Base-by-base conservation (phyloP, 1,140 invertebrate genomes). In the Bactericera cockerelli region DNA sequence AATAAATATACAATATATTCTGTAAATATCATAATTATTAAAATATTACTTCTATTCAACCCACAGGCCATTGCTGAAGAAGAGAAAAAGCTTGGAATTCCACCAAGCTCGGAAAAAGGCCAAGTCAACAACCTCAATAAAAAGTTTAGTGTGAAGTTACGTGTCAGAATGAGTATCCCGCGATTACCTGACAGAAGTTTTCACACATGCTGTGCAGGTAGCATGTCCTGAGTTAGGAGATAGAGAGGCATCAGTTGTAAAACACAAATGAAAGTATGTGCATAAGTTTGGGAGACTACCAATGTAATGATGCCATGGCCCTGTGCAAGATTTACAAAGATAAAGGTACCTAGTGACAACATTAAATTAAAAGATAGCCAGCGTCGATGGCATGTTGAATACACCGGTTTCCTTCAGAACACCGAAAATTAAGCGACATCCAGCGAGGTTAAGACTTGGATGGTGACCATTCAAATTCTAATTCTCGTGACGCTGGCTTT, bases 271-370 rank as follows among this genome's bases (percentile, higher is more conserved):
- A 64, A 73, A 90, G 69, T 96, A 93, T 77, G 92, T 91, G 2
- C 78, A 85, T 64, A 73, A 90, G 69, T 96, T 93, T 77, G 92
- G 92, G 2, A n/a, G 96, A 99, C 74, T 99, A 98, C 68, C 95
- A 99, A 71, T 99, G 92, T 70, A 98, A 98, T 70, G 91, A 86
- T 69, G 89, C 94, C 3, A 86, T 98, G 85, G 76, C 81, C 28
- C 79, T 98, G 57, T 77, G 81, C n/a, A 84, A 90, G 72, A 72
- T 87, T 36, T 71, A 86, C 2, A 86, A 80, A 69, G 69, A 71
- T 54, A 72, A 75, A 69, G 78, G 78, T 74, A n/a, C n/a, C n/a
- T n/a, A n/a, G n/a, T n/a, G n/a, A n/a, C n/a, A n/a, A n/a, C n/a
- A n/a, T n/a, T n/a, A n/a, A n/a, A n/a, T n/a, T n/a, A n/a, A n/a